A percentile compares a stretch with the other conserved stretches of the same genome.
Evolutionary conservation across 2,797 vertebrate species (phyloP).

Genomic region (Lithobates sylvaticus): DNA sequence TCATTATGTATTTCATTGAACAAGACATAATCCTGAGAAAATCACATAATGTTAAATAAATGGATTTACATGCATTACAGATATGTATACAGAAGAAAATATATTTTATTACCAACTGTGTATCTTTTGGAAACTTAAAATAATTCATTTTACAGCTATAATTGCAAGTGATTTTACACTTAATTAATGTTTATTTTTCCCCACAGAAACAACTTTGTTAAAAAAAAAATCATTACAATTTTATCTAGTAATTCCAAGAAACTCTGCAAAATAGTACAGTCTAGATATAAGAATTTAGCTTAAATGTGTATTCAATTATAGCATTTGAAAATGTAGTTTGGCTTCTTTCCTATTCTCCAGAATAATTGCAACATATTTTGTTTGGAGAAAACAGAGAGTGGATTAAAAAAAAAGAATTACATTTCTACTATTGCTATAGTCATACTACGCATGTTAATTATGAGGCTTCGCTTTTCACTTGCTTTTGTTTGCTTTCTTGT

Average conservation of each 20-base stretch:
- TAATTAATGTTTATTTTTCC: constrained; percentile 46
- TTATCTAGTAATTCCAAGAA: background rate
- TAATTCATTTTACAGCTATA: constrained; percentile 35
- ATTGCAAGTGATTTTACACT: constrained; percentile 16
- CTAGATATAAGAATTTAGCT: background rate
- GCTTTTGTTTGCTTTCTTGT: background rate
- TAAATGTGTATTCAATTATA: constrained; percentile 9
- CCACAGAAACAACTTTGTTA: constrained; percentile 16
- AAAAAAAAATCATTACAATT: constrained; percentile 33
- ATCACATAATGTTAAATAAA: background rate
- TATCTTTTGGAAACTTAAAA: constrained; percentile 11
- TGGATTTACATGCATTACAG: constrained; percentile 14
- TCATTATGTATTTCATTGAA: too few relatives aligned
- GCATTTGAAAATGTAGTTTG: background rate
- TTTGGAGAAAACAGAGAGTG: background rate
- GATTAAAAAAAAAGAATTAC: background rate
- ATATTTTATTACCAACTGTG: constrained; percentile 34
- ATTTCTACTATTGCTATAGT: background rate
- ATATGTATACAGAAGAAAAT: background rate
- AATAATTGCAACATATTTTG: background rate
- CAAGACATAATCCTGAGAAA: too few relatives aligned
- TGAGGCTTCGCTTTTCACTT: background rate
- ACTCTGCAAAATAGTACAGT: background rate
- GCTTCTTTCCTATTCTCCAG: background rate
- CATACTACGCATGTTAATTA: background rate